phyloP scores from a whole-genome alignment of 2,797 vertebrate species.

The Graptemys geographica region DNA sequence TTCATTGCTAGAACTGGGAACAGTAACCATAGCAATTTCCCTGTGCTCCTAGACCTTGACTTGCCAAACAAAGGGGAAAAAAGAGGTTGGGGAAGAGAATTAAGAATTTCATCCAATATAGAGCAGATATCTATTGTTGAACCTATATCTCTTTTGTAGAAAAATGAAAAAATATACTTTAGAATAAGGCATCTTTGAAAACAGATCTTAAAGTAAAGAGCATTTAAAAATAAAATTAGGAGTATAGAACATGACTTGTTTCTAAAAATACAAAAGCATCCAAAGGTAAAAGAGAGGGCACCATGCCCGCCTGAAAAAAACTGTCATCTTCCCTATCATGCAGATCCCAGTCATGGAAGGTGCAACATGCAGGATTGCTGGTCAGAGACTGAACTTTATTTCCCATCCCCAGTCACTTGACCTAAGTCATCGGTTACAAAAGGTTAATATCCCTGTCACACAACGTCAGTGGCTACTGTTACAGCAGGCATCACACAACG shows the following conservation, averaged over 20 bases:
- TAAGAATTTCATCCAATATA: constrained; percentile 22
- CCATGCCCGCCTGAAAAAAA: neutral
- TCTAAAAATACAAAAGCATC: neutral
- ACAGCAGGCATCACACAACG: fast-evolving
- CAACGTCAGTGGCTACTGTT: neutral
- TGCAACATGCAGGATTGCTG: neutral
- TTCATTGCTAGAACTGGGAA: constrained; percentile 22
- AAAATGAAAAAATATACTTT: neutral
- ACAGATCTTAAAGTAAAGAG: neutral
- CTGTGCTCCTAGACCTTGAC: constrained; percentile 44
- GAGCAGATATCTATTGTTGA: constrained; percentile 37
- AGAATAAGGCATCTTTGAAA: neutral
- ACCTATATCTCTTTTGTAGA: neutral
- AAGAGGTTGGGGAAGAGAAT: constrained; percentile 1
- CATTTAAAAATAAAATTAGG: neutral
- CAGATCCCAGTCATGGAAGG: neutral
- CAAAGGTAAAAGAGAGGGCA: neutral
- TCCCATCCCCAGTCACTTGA: neutral
- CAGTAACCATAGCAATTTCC: constrained; percentile 64
- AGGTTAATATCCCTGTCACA: neutral
- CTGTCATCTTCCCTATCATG: neutral
- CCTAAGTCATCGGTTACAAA: neutral
- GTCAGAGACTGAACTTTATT: neutral
- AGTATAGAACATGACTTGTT: constrained; percentile 4
- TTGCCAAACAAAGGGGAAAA: constrained; percentile 8